Conservation (phyloP, 2,888 invertebrate genomes). For the Ichneumoninae sp. region DNA sequence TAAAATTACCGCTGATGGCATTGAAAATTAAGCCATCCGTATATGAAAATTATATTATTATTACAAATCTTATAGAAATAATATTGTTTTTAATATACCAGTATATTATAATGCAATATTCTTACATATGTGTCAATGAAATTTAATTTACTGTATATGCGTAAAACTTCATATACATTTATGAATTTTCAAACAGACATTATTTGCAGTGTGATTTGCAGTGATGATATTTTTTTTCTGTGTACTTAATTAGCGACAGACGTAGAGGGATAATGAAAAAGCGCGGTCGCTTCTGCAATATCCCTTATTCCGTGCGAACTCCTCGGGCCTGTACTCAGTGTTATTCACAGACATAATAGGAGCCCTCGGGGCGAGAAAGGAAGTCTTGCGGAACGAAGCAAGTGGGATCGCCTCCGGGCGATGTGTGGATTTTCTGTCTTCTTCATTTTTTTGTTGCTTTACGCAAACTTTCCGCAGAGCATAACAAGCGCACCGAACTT, state of each 20-base stretch:
- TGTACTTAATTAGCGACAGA: neutral
- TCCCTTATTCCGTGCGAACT: neutral
- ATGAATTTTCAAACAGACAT: too few species aligned
- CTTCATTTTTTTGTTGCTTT: constrained; percentile 1
- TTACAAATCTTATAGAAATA: too few species aligned
- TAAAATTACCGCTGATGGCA: too few species aligned
- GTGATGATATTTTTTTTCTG: too few species aligned
- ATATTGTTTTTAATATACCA: too few species aligned
- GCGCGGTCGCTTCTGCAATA: neutral
- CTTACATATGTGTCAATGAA: too few species aligned
- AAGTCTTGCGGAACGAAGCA: constrained; percentile 4
- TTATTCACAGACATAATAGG: neutral
- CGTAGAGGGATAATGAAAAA: neutral
- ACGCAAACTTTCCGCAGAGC: constrained; percentile 7
- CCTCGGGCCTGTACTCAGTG: neutral
- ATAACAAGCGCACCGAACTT: constrained; percentile 19
- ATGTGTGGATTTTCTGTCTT: constrained; percentile 22
- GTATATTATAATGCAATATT: too few species aligned
- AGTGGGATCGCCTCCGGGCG: constrained; percentile 32
- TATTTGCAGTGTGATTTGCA: too few species aligned
- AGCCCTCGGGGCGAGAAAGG: neutral
- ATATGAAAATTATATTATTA: too few species aligned
- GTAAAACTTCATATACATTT: too few species aligned
- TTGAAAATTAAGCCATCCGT: too few species aligned
- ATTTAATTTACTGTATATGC: too few species aligned